Base-by-base conservation (phyloP, 2,888 invertebrate genomes). In the Lacanobia oleracea region DNA sequence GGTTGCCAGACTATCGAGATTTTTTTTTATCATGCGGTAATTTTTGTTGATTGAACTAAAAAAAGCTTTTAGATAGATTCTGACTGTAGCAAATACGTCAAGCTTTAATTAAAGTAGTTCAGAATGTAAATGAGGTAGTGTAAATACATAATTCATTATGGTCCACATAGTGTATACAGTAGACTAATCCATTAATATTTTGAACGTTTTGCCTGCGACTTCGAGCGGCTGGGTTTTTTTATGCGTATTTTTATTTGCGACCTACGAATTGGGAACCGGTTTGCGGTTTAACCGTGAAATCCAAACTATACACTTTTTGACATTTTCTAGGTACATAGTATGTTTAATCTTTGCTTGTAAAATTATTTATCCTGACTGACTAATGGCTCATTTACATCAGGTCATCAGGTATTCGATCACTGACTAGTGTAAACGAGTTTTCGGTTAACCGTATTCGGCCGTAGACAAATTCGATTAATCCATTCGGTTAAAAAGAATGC, bases 1-100 rank as follows among this genome's bases (percentile, higher is more conserved):
- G 82, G 21, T 71, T 79, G 71, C 67, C 82, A 79, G 82, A 72
- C 27, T 7, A 64, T 23, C 10, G 10, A 12, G 0, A 45, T 16
- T 18, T 50, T 1, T 18, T 40, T 37, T 40, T 53, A 21, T 43
- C 9, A 60, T 18, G n/a, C 40, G 4, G 27, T 14, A 62, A n/a
- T 0, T n/a, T 66, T 51, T 57, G 14, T 23, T 8, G 21, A 45
- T 9, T 27, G 18, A 37, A 1, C 10, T 70, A 12, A 10, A 18
- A 48, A n/a, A 48, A 45, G 14, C 0, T 2, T 48, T 48, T 1
- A 12, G 2, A 9, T 40, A 50, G 0, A 37, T n/a, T 3, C 9
- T 14, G 27, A 6, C 54, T 43, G 7, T 64, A 40, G 45, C 1
- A 45, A 62, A 23, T 16, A 18, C 0, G 2, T 45, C 10, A 50